Conservation (phyloP, 1,140 invertebrate species). For the Macrostomum lignano region DNA sequence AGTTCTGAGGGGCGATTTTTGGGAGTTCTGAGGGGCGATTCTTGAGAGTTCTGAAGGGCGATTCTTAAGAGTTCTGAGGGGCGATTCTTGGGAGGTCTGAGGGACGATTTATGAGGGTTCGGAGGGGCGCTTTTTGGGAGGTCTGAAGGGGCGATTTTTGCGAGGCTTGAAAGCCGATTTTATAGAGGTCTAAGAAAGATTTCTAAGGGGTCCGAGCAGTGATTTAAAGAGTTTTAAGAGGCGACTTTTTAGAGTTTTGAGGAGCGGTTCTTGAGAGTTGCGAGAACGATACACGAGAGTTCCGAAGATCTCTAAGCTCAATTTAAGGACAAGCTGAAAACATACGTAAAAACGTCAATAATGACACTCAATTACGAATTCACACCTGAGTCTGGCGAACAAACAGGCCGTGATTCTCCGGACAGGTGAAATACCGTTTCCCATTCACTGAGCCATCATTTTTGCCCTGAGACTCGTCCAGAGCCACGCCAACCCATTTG, state of each 20-base stretch:
- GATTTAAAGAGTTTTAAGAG: neutral
- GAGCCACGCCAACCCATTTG: slow-evolving; percentile 25
- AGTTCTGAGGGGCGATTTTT: too few relatives aligned
- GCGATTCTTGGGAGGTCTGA: too few relatives aligned
- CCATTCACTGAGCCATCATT: slow-evolving; percentile 30
- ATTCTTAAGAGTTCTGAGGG: too few relatives aligned
- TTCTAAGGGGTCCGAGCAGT: neutral
- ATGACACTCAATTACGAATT: slow-evolving; percentile 5
- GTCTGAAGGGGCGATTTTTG: too few relatives aligned
- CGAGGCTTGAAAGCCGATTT: neutral
- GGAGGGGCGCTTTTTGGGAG: too few relatives aligned
- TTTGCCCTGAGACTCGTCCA: slow-evolving; percentile 26
- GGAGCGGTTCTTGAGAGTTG: too few relatives aligned
- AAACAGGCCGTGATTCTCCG: slow-evolving; percentile 66
- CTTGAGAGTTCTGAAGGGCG: too few relatives aligned
- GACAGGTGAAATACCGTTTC: slow-evolving; percentile 43
- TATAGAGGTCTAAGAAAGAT: neutral
- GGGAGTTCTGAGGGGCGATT: too few relatives aligned
- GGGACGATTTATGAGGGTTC: too few relatives aligned
- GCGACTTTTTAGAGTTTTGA: neutral
- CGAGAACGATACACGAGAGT: neutral
- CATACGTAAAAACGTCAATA: slow-evolving; percentile 1
- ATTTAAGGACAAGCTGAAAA: slow-evolving; percentile 2
- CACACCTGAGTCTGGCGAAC: slow-evolving; percentile 37
- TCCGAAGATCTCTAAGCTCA: neutral